phyloP scores from a whole-genome alignment of 2,113 vertebrate genomes.

The Haliaeetus leucogaster region DNA sequence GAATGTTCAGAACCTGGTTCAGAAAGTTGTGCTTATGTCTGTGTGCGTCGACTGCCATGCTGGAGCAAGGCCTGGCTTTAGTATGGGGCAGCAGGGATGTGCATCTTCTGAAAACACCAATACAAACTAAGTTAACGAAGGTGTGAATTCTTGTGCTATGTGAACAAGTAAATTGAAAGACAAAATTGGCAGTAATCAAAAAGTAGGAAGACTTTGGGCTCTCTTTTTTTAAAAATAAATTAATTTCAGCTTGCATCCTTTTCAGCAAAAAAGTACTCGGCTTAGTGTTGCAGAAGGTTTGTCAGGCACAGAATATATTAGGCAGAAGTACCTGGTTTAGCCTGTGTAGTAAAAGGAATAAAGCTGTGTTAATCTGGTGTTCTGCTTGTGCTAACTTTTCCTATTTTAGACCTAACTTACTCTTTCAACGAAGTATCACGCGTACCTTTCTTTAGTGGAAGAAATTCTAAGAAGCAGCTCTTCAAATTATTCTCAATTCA shows the following conservation, averaged over 20 bases:
- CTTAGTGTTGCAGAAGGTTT: background rate
- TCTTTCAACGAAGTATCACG: background rate
- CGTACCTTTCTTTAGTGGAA: background rate
- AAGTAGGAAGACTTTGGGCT: background rate
- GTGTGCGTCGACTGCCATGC: fast-evolving
- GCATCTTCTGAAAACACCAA: background rate
- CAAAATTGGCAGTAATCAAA: background rate
- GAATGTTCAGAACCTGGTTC: background rate
- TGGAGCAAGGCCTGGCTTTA: background rate
- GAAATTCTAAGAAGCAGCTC: background rate
- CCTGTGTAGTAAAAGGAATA: background rate
- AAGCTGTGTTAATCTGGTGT: background rate
- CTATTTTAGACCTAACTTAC: background rate
- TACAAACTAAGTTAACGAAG: background rate
- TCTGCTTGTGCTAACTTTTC: background rate
- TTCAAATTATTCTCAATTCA: background rate
- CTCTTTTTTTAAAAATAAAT: background rate
- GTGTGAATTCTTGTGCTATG: background rate
- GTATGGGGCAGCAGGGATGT: background rate
- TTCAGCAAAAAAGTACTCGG: background rate
- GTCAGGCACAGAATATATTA: background rate
- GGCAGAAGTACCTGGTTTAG: background rate
- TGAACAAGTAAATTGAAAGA: background rate
- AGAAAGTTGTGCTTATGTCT: background rate
- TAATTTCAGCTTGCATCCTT: background rate